Evolutionary conservation across 2,113 vertebrate species (phyloP).

Genomic region (Cyanistes caeruleus): DNA sequence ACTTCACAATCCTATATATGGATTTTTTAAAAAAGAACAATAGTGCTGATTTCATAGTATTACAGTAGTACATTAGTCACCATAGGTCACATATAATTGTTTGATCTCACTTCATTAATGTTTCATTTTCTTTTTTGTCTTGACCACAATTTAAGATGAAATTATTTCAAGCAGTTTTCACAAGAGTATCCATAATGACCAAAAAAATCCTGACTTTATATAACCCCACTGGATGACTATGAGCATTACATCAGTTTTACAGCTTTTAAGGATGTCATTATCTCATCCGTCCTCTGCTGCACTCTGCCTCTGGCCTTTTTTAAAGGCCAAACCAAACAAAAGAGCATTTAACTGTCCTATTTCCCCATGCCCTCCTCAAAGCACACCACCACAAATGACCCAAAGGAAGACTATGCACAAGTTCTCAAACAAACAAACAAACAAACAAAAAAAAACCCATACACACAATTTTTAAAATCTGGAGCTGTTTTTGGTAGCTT

Average conservation of each 20-base stretch:
- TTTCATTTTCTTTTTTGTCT: neutral
- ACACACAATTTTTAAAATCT: neutral
- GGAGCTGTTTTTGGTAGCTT: neutral
- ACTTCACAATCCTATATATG: neutral
- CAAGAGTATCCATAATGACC: neutral
- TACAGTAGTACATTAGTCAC: neutral
- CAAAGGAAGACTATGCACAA: neutral
- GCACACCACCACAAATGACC: neutral
- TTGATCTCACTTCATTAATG: neutral
- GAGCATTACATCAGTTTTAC: constrained; percentile 17
- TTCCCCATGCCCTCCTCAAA: neutral
- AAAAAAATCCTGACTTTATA: constrained; percentile 7
- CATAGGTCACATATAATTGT: neutral
- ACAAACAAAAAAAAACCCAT: neutral
- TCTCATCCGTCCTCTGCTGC: neutral
- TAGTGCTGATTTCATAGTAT: constrained; percentile 3
- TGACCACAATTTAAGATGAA: constrained; percentile 28
- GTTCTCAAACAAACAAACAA: neutral
- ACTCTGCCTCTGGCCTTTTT: constrained; percentile 10
- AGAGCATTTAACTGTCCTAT: neutral
- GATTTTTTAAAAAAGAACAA: neutral
- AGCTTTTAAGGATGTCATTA: constrained; percentile 45
- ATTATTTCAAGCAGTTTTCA: constrained; percentile 12
- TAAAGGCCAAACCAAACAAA: neutral
- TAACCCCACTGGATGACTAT: constrained; percentile 1